Evolutionary conservation across 2,888 invertebrate genomes (phyloP), one percentile per base, ranked within the genome.

Genomic region (Eumerus sabulonum): DNA sequence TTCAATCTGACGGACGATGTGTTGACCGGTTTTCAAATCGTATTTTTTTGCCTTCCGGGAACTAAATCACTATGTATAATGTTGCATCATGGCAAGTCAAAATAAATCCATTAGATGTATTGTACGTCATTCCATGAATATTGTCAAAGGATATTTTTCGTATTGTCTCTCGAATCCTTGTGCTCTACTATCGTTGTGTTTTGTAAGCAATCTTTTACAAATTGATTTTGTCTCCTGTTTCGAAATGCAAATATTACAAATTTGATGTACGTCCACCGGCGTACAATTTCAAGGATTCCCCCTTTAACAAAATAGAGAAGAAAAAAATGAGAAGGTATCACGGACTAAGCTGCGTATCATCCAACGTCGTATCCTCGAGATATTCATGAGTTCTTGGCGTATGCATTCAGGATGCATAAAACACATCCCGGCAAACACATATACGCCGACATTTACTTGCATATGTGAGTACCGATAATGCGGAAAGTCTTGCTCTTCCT

Each of bases 211-310:
- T 79, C 64, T 79, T 60, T 64, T 48, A 72, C 79, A 79, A 79
- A 79, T 79, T 79, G 74, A 68, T 68, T 79, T 73, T 70, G 60
- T 74, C 53, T 79, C 53, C 44, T 54, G n/a, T 44, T 62, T 63
- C 40, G 60, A 67, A 77, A 72, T 53, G 60, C 53, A 68, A 68
- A 59, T 68, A 27, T 7, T 27, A 68, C 57, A 63, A 76, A 71
- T 72, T 71, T 67, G 72, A 77, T 72, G 51, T 40, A 48, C 19
- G n/a, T n/a, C 1, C n/a, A 50, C 67, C 73, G 67, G 59, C 59
- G 51, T 38, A 67, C 51, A 42, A 47, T 16, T 44, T 27, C 60
- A 38, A 51, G n/a, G 50, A 68, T 11, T 68, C 57, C 38, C 27
- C 50, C 16, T 16, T 1, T 44, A 14, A 47, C 42, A 12, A 38